Evolutionary conservation across 2,113 vertebrate species (phyloP).

Genomic region (Gasterosteus nipponicus): DNA sequence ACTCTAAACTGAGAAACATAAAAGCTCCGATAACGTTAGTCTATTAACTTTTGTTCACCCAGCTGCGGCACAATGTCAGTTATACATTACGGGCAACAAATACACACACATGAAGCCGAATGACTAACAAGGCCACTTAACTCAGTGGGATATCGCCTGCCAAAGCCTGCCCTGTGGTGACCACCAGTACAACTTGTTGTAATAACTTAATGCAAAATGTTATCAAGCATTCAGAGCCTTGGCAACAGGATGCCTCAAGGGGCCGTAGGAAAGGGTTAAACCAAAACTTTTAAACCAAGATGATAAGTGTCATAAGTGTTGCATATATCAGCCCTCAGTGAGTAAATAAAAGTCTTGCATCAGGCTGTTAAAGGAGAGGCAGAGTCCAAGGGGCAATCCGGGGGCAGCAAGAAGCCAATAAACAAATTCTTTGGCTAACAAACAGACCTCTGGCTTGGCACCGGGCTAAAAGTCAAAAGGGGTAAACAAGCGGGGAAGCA

Average conservation of each 20-base stretch:
- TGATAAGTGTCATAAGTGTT: neutral
- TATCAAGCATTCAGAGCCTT: neutral
- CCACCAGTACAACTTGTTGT: neutral
- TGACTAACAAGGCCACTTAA: neutral
- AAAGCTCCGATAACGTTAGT: neutral
- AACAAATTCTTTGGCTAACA: neutral
- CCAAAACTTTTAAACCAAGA: no score
- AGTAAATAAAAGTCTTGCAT: neutral
- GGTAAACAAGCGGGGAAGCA: neutral
- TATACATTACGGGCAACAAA: neutral
- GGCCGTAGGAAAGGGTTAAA: neutral
- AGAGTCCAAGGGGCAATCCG: neutral
- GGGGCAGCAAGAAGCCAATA: neutral
- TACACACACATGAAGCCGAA: neutral
- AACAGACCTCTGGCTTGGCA: neutral
- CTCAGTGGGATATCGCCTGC: neutral
- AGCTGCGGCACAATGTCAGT: neutral
- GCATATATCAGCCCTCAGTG: neutral
- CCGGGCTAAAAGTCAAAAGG: neutral
- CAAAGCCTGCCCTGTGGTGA: neutral
- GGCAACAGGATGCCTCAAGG: neutral
- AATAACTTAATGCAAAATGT: neutral
- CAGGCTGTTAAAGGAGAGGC: neutral
- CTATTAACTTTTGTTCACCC: neutral
- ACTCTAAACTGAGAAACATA: neutral